phyloP scores from a whole-genome alignment of 2,888 invertebrate species.

The Nymphalis urticae region DNA sequence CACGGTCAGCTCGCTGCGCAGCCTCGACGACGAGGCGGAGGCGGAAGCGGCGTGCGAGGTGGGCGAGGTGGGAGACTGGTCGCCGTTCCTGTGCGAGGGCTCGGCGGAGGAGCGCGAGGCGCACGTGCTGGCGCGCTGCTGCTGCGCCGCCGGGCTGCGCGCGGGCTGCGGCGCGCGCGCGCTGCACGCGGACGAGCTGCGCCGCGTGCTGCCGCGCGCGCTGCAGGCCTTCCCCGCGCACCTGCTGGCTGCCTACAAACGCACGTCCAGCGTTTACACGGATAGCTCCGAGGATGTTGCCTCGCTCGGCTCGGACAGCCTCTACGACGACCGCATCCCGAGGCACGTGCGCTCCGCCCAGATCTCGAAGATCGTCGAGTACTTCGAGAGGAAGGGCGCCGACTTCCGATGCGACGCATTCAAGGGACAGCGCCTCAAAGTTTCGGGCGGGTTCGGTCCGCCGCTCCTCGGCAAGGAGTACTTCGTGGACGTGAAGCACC shows the following conservation, averaged over 20 bases:
- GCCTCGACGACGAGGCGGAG: slow-evolving; percentile 78
- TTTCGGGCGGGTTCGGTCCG: slow-evolving; percentile 38
- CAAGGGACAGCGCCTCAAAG: slow-evolving; percentile 42
- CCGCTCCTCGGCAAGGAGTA: slow-evolving; percentile 44
- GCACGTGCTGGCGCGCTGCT: slow-evolving; percentile 64
- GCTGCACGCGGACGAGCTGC: slow-evolving; percentile 43
- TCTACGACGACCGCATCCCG: slow-evolving; percentile 85
- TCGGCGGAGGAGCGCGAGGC: slow-evolving; percentile 51
- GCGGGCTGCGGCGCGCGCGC: slow-evolving; percentile 58
- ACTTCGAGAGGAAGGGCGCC: slow-evolving; percentile 90
- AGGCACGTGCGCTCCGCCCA: slow-evolving; percentile 84
- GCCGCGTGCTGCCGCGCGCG: slow-evolving; percentile 49
- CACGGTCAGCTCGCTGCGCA: slow-evolving; percentile 72
- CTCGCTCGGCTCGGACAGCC: slow-evolving; percentile 88
- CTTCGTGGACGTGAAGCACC: slow-evolving; percentile 54
- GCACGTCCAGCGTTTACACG: slow-evolving; percentile 91
- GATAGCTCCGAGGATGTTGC: slow-evolving; percentile 94
- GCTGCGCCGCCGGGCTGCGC: slow-evolving; percentile 57
- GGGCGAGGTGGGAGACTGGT: slow-evolving; percentile 38
- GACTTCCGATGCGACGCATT: slow-evolving; percentile 73
- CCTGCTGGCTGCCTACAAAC: slow-evolving; percentile 78
- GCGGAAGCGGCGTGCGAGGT: slow-evolving; percentile 40
- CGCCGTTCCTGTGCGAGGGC: slow-evolving; percentile 59
- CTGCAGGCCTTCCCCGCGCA: slow-evolving; percentile 59
- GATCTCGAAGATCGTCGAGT: slow-evolving; percentile 92